Base-by-base conservation (phyloP, 2,113 vertebrate genomes). In the Rhinoderma darwinii region DNA sequence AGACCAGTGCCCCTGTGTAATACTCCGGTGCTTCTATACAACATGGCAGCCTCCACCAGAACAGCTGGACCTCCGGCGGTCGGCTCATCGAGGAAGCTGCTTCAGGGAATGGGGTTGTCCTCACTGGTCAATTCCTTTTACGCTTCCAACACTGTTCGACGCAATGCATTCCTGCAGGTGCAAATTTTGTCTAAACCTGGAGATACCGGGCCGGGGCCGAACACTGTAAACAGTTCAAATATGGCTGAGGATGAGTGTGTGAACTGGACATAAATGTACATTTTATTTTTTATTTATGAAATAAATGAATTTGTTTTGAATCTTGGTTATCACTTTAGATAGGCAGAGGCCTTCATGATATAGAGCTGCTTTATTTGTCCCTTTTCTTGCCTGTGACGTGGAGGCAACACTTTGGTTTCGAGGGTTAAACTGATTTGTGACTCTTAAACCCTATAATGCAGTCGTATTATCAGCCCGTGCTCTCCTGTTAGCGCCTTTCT, bases 211-310 rank as follows among this genome's bases (percentile, higher is more conserved):
- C 66, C 18, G 17, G 25, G 27, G 66, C 66, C 7, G 6, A 70
- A 37, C 17, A 70, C 66, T 70, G 66, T 70, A 70, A 70, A 20
- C 32, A 2, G 32, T 37, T 37, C 32, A 70, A 1, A 70, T 39
- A 39, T 70, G 66, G 37, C 66, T 20, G 30, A 72, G 37, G 7
- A 25, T 39, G 39, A 25, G 6, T 25, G 35, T 72, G 68, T 25
- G 37, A 68, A 72, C 37, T 39, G 68, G 68, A 72, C 20, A 5
- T 72, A 72, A 68, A 41, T 72, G 68, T 72, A 41, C 68, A 72
- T 39, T 39, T 72, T 72, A 37, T 72, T 68, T 32, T 32, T n/a
- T n/a, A n/a, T n/a, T n/a, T n/a, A n/a, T n/a, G n/a, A 18, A 70
- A 72, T 72, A 72, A 72, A 72, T 41, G 9, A 72, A 41, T 70